Conservation (phyloP, 2,888 invertebrate genomes). For the Tholera decimalis region DNA sequence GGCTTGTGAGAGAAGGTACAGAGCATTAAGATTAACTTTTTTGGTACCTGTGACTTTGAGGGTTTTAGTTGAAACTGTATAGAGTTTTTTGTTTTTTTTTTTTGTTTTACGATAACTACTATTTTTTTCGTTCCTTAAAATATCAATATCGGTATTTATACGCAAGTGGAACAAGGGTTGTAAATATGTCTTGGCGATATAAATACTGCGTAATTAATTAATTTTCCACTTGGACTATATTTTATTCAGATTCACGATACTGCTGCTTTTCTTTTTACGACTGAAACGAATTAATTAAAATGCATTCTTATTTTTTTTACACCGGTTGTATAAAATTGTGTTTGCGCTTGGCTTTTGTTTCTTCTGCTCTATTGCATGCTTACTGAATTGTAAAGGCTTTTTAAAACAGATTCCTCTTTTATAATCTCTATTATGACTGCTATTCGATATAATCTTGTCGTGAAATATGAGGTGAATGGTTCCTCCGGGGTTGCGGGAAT, state of each 20-base stretch:
- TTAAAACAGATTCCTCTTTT: too few relatives aligned
- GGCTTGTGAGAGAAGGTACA: not conserved
- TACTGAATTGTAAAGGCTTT: too few relatives aligned
- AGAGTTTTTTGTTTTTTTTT: not conserved
- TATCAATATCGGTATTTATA: not conserved
- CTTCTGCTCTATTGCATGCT: not conserved
- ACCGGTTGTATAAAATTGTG: not conserved
- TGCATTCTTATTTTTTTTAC: not conserved
- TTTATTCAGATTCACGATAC: slow-evolving; percentile 22
- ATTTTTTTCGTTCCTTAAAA: too few relatives aligned
- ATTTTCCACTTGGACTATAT: slow-evolving; percentile 21
- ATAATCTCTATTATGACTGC: too few relatives aligned
- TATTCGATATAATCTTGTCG: too few relatives aligned
- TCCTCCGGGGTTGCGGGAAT: too few relatives aligned
- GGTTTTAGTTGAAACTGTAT: not conserved
- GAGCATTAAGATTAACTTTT: slow-evolving; percentile 3
- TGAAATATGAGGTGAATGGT: too few relatives aligned
- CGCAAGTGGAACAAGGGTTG: not conserved
- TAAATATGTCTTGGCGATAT: slow-evolving; percentile 2
- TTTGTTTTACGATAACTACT: too few relatives aligned
- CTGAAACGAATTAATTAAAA: slow-evolving; percentile 29
- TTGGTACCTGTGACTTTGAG: not conserved
- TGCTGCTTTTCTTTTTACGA: slow-evolving; percentile 39
- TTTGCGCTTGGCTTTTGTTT: not conserved
- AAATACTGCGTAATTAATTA: not conserved